Evolutionary conservation across 2,113 vertebrate genomes (phyloP), one percentile per base, ranked within the genome.

Genomic region (Meles meles): DNA sequence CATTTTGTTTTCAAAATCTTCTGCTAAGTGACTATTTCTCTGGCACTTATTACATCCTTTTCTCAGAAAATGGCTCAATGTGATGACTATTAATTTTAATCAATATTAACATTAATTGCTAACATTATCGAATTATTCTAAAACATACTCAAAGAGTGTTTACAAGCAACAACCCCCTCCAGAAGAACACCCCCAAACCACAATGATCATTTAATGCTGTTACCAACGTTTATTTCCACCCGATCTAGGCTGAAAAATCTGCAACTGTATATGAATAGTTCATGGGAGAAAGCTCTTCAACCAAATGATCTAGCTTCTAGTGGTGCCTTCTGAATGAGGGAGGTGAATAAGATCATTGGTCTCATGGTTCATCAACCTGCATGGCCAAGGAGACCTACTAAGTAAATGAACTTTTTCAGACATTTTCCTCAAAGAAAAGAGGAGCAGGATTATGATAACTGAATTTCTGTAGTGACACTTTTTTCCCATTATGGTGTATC

Each of bases 231-330:
- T 71, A 72, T 86, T 89, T 91, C 11, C 44, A 12, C 55, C 37
- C 80, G 15, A 77, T 7, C 27, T 71, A 47, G 87, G 39, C 63
- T 95, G 76, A 86, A 97, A 90, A 92, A 92, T 86, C 47, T 96
- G 81, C 59, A 96, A 76, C 85, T 91, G 69, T 96, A 98, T 97
- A 97, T 98, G 97, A 98, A 97, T 92, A 96, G 37, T 81, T 98
- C 29, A 93, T 82, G 20, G 94, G 94, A 97, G 93, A 34, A 72
- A 25, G 39, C 81, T 98, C 95, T 98, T 72, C 37, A 98, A 92
- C 49, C 97, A 85, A 76, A 88, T n/a, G 55, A 42, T 76, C 18
- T 59, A 90, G 47, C 93, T 92, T 97, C 31, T 29, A 88, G 27
- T 63, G 52, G 76, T 91, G 85, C 94, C 77, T 71, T 0, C 7